Conservation (phyloP, 2,888 invertebrate genomes). For the Andrena fulva region DNA sequence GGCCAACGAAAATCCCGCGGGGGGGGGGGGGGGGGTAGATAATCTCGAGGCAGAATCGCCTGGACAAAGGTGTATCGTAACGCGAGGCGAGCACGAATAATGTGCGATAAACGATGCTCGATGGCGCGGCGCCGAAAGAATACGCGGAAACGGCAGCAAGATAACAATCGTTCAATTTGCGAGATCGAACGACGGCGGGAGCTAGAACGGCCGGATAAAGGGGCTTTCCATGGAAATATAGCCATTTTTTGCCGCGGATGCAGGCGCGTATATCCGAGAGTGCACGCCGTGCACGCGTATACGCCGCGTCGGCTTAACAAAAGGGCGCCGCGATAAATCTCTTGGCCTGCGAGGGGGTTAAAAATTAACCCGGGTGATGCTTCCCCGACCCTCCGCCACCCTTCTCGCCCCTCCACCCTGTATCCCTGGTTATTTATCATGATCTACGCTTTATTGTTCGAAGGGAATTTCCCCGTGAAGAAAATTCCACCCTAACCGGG, state of each 20-base stretch:
- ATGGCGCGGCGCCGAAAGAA: background rate
- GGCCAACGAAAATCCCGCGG: background rate
- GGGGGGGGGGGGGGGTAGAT: background rate
- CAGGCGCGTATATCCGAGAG: conserved; percentile 9
- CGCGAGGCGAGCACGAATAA: background rate
- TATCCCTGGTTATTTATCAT: conserved; percentile 66
- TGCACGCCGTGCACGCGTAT: conserved; percentile 25
- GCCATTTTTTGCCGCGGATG: conserved; percentile 32
- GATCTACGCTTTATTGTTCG: conserved; percentile 67
- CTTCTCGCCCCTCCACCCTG: background rate
- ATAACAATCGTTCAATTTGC: conserved; percentile 66
- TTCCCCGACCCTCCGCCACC: conserved; percentile 22
- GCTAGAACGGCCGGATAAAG: conserved; percentile 26
- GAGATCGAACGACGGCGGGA: conserved; percentile 54
- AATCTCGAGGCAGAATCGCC: background rate
- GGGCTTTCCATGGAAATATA: conserved; percentile 53
- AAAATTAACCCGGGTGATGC: conserved; percentile 76
- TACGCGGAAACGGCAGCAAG: conserved; percentile 25
- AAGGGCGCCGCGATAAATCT: conserved; percentile 78
- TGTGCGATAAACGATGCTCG: conserved; percentile 15
- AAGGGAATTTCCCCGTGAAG: conserved; percentile 56
- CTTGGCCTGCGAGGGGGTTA: conserved; percentile 70
- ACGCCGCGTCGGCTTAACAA: conserved; percentile 73
- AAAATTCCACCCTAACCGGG: conserved; percentile 29
- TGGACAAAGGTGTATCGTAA: background rate